These are phyloP conservation scores for Regulus satrapa DNA, from an alignment of 2,113 vertebrate genomes.

Conservation along the genomic window DNA sequence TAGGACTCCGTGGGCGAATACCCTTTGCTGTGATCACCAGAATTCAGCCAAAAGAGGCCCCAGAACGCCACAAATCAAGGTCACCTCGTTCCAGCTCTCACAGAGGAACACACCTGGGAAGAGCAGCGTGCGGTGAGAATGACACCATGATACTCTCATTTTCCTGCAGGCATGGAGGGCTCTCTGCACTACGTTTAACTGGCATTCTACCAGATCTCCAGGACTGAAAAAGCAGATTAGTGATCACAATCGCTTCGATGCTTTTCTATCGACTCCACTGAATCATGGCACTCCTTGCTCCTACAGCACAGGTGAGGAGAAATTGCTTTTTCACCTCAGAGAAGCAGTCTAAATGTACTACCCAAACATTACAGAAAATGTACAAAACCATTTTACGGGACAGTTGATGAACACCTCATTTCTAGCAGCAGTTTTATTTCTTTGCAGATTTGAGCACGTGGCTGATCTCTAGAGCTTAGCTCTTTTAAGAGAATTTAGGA, in stretches of 20 bases:
- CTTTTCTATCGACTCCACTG: neutral
- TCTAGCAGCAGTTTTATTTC: neutral
- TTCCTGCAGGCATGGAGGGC: neutral
- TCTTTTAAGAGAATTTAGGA: neutral
- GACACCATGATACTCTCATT: neutral
- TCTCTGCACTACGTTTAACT: neutral
- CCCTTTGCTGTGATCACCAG: neutral
- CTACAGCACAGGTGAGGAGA: neutral
- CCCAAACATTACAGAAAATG: neutral
- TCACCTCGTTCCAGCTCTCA: neutral
- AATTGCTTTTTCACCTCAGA: neutral
- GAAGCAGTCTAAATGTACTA: neutral
- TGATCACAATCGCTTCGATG: neutral
- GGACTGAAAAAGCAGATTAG: neutral
- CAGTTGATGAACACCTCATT: neutral
- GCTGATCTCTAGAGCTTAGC: neutral
- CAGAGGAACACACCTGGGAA: neutral
- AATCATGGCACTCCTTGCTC: neutral
- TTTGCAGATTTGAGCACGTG: neutral
- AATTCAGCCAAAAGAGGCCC: neutral
- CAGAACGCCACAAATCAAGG: neutral
- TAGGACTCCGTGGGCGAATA: neutral
- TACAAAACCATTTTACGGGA: neutral
- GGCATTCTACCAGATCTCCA: neutral
- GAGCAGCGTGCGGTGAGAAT: neutral